phyloP scores from a whole-genome alignment of 2,888 invertebrate species.

The Campaea margaritaria region DNA sequence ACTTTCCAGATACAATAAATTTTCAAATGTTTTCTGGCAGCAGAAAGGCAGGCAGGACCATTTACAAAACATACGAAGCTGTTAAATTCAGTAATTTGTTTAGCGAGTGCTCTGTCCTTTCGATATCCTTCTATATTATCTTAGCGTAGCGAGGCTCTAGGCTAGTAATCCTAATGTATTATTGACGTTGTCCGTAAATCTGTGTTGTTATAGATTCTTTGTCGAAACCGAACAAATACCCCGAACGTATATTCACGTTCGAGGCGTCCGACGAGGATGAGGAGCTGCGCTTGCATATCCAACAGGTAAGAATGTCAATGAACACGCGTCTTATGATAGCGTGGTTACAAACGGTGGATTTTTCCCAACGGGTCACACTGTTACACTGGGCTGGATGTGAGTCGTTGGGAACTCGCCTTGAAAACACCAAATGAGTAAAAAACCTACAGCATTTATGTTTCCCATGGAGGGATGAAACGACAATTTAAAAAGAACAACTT shows the following conservation, averaged over 20 bases:
- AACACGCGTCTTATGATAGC: constrained; percentile 17
- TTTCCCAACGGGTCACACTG: no score
- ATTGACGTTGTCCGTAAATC: constrained; percentile 78
- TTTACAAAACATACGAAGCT: no score
- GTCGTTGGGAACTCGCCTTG: no score
- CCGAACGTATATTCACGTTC: constrained; percentile 82
- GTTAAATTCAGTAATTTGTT: neutral
- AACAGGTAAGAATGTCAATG: constrained; percentile 69
- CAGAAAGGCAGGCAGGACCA: no score
- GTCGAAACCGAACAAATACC: constrained; percentile 83
- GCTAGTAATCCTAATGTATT: constrained; percentile 46
- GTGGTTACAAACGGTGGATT: neutral
- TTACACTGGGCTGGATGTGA: no score
- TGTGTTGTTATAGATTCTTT: constrained; percentile 85
- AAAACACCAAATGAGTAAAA: no score
- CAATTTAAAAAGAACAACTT: no score
- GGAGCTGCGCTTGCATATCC: constrained; percentile 81
- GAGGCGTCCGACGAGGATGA: constrained; percentile 81
- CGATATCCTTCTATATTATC: neutral
- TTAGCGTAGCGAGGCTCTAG: constrained; percentile 34
- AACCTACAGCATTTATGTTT: no score
- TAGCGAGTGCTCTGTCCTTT: constrained; percentile 12
- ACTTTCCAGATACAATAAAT: no score
- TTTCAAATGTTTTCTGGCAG: no score
- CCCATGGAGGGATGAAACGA: no score